Conservation (phyloP, 1,140 invertebrate genomes). For the Choristoneura fumiferana region DNA sequence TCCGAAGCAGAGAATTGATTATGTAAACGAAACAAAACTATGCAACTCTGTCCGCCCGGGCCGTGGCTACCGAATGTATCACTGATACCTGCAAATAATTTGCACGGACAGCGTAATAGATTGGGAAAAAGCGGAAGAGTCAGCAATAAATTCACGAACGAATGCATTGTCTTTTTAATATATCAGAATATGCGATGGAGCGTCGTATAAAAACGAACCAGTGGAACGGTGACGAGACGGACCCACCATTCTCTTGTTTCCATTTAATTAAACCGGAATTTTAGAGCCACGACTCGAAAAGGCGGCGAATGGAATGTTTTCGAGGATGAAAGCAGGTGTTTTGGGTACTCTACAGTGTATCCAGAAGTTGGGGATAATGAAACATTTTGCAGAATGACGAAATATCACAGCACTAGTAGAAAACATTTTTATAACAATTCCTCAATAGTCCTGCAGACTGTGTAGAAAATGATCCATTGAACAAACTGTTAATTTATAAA, state of each 20-base stretch:
- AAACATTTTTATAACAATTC: too few species aligned
- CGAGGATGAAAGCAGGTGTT: too few species aligned
- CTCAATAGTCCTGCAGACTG: too few species aligned
- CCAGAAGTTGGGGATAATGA: background rate
- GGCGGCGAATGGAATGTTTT: slow-evolving; percentile 18
- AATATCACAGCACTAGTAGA: too few species aligned
- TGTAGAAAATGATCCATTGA: too few species aligned
- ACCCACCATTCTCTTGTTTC: slow-evolving; percentile 59
- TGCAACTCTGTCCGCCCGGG: slow-evolving; percentile 8
- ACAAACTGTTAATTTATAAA: too few species aligned
- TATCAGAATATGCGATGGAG: slow-evolving; percentile 35
- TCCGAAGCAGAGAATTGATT: slow-evolving; percentile 13
- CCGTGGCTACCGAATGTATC: slow-evolving; percentile 31
- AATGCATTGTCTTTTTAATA: slow-evolving; percentile 38
- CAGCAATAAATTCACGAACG: slow-evolving; percentile 37
- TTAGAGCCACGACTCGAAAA: slow-evolving; percentile 46
- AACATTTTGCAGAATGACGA: too few species aligned
- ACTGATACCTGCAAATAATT: slow-evolving; percentile 41
- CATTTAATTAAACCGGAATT: slow-evolving; percentile 67
- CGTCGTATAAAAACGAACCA: slow-evolving; percentile 48
- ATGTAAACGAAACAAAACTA: slow-evolving; percentile 26
- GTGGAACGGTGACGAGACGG: slow-evolving; percentile 46
- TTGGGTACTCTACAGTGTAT: too few species aligned
- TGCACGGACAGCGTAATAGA: slow-evolving; percentile 41
- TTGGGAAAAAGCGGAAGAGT: slow-evolving; percentile 44